phyloP scores from a whole-genome alignment of 2,797 vertebrate species.

The Sylvia borin region DNA sequence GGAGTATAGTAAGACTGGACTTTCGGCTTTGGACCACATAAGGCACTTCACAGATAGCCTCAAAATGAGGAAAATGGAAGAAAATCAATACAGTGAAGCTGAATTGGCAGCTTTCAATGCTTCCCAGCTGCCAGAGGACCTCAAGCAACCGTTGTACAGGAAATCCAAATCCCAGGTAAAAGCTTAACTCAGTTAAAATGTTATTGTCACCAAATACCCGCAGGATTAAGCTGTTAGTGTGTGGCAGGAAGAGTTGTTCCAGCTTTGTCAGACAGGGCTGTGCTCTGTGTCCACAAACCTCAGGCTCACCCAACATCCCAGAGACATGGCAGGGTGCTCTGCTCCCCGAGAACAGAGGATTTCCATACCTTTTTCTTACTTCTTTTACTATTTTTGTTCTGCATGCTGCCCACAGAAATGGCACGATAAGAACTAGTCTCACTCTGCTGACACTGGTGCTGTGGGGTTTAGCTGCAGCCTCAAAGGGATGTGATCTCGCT shows the following conservation, averaged over 20 bases:
- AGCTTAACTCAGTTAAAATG: conserved; percentile 32
- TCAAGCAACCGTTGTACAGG: conserved; percentile 95
- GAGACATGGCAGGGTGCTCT: neutral
- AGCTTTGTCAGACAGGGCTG: neutral
- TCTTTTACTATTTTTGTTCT: neutral
- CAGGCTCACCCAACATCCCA: neutral
- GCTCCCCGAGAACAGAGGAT: neutral
- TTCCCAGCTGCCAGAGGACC: conserved; percentile 86
- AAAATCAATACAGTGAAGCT: conserved; percentile 90
- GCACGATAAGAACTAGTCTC: neutral
- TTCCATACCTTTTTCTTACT: neutral
- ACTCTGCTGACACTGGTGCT: neutral
- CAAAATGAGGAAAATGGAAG: conserved; percentile 91
- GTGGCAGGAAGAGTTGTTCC: neutral
- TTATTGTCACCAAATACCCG: neutral
- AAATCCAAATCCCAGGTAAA: conserved; percentile 99
- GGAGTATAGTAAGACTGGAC: conserved; percentile 88
- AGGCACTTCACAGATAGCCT: conserved; percentile 93
- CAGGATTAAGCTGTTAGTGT: conserved; percentile 18
- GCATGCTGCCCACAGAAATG: neutral
- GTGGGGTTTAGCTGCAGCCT: neutral
- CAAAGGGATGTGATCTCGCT: neutral
- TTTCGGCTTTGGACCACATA: conserved; percentile 95
- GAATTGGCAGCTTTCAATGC: conserved; percentile 86
- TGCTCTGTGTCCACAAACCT: neutral